These are phyloP conservation scores for Muntiacus muntjak DNA, from an alignment of 2,113 vertebrate genomes.

Conservation along the genomic window DNA sequence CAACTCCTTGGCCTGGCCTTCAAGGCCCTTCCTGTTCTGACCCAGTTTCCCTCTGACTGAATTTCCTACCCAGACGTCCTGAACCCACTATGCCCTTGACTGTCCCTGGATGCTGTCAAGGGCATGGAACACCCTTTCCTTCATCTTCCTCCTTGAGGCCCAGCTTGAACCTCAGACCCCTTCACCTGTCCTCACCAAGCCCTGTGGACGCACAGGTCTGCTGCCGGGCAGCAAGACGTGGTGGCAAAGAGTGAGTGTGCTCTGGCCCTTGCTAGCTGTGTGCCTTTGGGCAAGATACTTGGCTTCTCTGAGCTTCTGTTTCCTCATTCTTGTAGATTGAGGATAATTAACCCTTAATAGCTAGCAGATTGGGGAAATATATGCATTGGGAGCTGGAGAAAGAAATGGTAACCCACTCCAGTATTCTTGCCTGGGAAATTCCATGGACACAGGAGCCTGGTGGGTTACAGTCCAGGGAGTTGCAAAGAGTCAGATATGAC, in stretches of 20 bases:
- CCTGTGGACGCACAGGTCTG: accelerated
- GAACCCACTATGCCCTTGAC: background rate
- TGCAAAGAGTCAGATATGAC: background rate
- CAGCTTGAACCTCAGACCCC: background rate
- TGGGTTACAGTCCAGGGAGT: background rate
- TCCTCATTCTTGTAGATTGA: background rate
- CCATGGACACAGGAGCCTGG: background rate
- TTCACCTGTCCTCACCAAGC: accelerated
- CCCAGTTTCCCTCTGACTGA: background rate
- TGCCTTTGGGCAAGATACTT: background rate
- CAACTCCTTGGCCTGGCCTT: background rate
- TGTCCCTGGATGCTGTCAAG: accelerated
- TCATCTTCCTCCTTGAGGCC: background rate
- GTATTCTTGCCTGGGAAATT: background rate
- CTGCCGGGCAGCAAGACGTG: accelerated
- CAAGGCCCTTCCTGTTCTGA: background rate
- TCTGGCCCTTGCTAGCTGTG: background rate
- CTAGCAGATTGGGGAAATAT: background rate
- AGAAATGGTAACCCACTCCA: background rate
- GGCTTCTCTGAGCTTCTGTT: background rate
- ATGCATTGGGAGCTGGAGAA: background rate
- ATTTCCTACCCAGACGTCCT: background rate
- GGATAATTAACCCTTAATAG: background rate
- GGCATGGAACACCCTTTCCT: background rate
- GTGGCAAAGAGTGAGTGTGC: background rate